Conservation (phyloP, 2,113 vertebrate genomes). For the Meleagris gallopavo region DNA sequence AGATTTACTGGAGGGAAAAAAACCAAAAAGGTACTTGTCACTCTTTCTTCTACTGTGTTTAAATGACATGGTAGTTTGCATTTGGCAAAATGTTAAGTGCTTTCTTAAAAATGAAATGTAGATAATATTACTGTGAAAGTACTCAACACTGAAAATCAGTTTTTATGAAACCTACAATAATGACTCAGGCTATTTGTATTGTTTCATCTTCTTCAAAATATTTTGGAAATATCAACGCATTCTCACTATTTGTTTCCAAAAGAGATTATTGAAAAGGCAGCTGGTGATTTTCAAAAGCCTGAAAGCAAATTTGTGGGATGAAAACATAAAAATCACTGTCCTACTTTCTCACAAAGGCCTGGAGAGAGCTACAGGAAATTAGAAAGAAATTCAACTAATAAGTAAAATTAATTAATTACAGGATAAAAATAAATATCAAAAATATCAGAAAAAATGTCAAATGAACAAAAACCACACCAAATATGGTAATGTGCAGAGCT, state of each 20-base stretch:
- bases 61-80: neutral
- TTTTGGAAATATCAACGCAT: constrained; percentile 44
- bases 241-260: constrained; percentile 51
- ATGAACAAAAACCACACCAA: neutral
- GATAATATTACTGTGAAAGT: neutral
- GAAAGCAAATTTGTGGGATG: neutral
- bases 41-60: constrained; percentile 45
- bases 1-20: neutral
- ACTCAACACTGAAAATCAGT: neutral
- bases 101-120: constrained; percentile 21
- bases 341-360: neutral
- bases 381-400: neutral
- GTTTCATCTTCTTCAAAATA: neutral
- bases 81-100: constrained; percentile 21
- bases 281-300: constrained; percentile 43
- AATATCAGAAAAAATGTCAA: neutral
- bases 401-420: neutral
- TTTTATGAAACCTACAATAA: neutral
- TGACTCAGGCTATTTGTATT: neutral
- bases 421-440: constrained; percentile 20
- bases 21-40: constrained; percentile 20
- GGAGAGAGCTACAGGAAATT: neutral
- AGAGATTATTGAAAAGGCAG: constrained; percentile 54
- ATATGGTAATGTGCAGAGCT: neutral
- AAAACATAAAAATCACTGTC: neutral